A percentile compares a stretch with the other conserved stretches of the same genome.
Conservation (phyloP, 2,888 invertebrate species). For the Silvanus unidentatus region DNA sequence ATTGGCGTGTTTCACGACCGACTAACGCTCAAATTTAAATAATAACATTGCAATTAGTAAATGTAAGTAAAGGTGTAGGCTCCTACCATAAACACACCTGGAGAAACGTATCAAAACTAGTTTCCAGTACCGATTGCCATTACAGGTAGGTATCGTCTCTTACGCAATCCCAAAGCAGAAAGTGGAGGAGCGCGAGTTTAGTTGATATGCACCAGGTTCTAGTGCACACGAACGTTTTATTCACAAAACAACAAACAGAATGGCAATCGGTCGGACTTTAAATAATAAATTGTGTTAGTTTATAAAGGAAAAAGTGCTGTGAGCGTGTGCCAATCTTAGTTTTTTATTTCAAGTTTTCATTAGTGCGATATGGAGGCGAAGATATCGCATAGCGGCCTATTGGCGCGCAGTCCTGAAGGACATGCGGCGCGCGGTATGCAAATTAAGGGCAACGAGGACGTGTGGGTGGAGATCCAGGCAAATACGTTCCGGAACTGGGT, state of each 20-base stretch:
- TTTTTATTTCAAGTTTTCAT: not conserved
- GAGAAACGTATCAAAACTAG: constrained; percentile 21
- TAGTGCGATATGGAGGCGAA: constrained; percentile 33
- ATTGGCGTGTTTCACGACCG: too few species aligned
- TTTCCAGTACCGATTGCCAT: constrained; percentile 31
- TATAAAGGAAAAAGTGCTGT: too few species aligned
- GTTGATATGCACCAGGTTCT: too few species aligned
- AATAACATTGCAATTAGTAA: too few species aligned
- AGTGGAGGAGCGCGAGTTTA: too few species aligned
- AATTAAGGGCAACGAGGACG: constrained; percentile 89
- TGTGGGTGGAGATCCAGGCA: constrained; percentile 94
- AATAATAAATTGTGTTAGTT: too few species aligned
- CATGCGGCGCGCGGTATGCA: constrained; percentile 94
- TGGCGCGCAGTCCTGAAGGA: constrained; percentile 87
- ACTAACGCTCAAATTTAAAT: too few species aligned
- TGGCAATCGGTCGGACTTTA: too few species aligned
- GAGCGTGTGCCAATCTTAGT: not conserved
- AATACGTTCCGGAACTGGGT: constrained; percentile 97
- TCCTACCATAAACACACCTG: not conserved
- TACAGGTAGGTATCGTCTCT: constrained; percentile 20
- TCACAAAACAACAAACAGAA: too few species aligned
- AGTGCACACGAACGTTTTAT: too few species aligned
- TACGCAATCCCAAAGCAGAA: constrained; percentile 18
- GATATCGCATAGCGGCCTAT: constrained; percentile 67
- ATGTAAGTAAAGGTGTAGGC: too few species aligned